Conservation (phyloP, 2,888 invertebrate species). For the Icerya purchasi region DNA sequence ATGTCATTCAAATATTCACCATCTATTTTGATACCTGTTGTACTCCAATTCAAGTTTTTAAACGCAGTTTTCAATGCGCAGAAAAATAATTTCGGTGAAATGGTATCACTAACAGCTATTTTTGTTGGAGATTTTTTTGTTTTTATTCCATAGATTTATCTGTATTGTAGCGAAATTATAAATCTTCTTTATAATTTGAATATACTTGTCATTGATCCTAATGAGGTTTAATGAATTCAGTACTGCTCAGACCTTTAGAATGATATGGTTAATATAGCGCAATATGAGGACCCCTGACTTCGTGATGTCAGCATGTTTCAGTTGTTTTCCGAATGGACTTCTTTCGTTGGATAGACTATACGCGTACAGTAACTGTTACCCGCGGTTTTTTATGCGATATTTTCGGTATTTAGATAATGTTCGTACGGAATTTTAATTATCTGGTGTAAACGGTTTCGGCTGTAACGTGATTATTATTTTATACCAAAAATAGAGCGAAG, state of each 20-base stretch:
- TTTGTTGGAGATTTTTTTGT: not conserved
- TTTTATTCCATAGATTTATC: not conserved
- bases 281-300: no score
- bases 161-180: not conserved
- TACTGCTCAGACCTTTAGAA: not conserved
- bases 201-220: not conserved
- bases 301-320: no score
- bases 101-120: not conserved
- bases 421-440: no score
- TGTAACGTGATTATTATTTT: no score
- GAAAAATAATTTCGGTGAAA: not conserved
- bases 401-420: no score
- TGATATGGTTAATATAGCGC: no score
- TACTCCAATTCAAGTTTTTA: not conserved
- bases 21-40: not conserved
- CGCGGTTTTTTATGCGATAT: no score
- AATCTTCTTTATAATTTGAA: not conserved
- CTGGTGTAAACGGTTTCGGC: no score
- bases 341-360: no score
- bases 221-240: not conserved
- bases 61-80: not conserved
- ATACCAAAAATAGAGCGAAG: no score
- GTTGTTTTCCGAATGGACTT: no score
- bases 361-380: no score
- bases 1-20: not conserved